Conservation (phyloP, 1,140 invertebrate genomes). For the Cydia pomonella region DNA sequence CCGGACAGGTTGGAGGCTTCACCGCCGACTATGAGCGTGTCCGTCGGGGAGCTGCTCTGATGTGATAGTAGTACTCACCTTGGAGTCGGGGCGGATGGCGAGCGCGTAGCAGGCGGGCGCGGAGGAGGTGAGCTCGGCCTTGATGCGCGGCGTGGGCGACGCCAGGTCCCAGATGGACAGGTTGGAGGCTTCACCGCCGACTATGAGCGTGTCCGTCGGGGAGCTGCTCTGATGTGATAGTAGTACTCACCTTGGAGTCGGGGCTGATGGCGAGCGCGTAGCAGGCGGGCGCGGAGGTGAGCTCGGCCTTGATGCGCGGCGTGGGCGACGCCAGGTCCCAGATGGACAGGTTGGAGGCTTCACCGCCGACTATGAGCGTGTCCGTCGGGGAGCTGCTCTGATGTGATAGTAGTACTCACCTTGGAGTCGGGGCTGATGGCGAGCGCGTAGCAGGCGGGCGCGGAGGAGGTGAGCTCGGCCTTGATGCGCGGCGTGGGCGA, state of each 20-base stretch:
- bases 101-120: constrained; percentile 99
- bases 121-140: constrained; percentile 96
- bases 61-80: constrained; percentile 93
- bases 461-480: constrained; percentile 97
- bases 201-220: constrained; percentile 98
- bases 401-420: constrained; percentile 91
- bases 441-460: constrained; percentile 98
- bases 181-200: constrained; percentile 97
- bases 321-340: too few species aligned
- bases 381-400: too few species aligned
- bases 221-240: constrained; percentile 97
- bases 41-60: too few species aligned
- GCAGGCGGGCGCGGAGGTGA: constrained; percentile 98
- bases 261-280: constrained; percentile 98
- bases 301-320: too few species aligned
- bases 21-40: too few species aligned
- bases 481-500: constrained; percentile 93
- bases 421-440: constrained; percentile 98
- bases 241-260: constrained; percentile 97
- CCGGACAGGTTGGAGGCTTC: too few species aligned
- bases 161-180: constrained; percentile 98
- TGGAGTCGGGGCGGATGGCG: constrained; percentile 97
- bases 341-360: too few species aligned
- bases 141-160: constrained; percentile 92
- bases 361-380: too few species aligned